A percentile compares a stretch with the other conserved stretches of the same genome.
These are phyloP conservation scores for Panurus biarmicus DNA, from an alignment of 2,113 vertebrate species.

Conservation along the genomic window DNA sequence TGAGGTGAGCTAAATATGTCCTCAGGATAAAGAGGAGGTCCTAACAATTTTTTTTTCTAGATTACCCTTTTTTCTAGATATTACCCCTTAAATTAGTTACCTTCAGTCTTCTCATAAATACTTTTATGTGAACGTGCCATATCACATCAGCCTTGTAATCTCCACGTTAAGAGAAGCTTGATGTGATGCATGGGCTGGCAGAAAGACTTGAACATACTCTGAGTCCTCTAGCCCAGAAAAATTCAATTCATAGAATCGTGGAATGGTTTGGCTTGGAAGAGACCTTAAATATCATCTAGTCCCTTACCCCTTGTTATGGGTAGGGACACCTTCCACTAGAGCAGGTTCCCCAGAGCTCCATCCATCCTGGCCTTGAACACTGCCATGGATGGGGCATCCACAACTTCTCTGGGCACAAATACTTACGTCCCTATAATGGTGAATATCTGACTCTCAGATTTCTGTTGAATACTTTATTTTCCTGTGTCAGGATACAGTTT, in stretches of 20 bases:
- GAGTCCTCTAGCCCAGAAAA: background rate
- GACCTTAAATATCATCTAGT: background rate
- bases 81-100: background rate
- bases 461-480: background rate
- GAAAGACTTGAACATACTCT: background rate
- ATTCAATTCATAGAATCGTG: background rate
- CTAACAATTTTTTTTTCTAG: background rate
- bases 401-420: background rate
- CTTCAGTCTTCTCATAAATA: background rate
- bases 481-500: background rate
- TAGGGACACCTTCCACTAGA: background rate
- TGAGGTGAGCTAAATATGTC: background rate
- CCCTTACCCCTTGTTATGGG: background rate
- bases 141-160: background rate
- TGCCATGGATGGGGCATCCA: background rate
- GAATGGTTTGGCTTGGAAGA: background rate
- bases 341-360: background rate
- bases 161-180: background rate
- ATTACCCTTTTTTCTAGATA: no score
- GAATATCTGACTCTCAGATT: background rate
- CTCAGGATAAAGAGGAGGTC: background rate
- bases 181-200: background rate
- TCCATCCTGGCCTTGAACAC: background rate
- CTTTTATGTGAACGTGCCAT: fast-evolving
- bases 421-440: fast-evolving